phyloP scores from a whole-genome alignment of 2,797 vertebrate species.

The Kryptopterus vitreolus region DNA sequence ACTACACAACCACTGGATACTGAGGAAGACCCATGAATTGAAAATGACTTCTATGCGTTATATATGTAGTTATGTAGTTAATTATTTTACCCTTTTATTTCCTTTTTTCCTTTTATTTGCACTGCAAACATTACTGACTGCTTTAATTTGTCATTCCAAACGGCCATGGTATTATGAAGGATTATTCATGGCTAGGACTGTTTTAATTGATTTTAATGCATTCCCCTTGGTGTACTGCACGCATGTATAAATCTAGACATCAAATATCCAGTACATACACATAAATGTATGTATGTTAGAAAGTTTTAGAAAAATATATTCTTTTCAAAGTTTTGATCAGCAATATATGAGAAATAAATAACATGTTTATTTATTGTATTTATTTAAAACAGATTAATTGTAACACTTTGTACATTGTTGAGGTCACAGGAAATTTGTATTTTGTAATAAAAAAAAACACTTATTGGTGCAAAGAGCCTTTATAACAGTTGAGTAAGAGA shows the following conservation, averaged over 20 bases:
- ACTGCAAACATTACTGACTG: too few relatives aligned
- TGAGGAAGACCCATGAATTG: constrained; percentile 57
- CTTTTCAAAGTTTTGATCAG: neutral
- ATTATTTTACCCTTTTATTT: too few relatives aligned
- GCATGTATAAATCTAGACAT: too few relatives aligned
- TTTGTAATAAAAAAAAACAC: neutral
- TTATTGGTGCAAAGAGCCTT: neutral
- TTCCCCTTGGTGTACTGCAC: too few relatives aligned
- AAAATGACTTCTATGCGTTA: neutral
- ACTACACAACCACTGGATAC: constrained; percentile 63
- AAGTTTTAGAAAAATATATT: neutral
- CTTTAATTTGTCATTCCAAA: too few relatives aligned
- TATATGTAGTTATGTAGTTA: neutral
- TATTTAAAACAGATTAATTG: neutral
- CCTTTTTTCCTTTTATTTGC: too few relatives aligned
- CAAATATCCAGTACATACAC: too few relatives aligned
- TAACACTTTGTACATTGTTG: neutral
- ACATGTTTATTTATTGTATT: constrained; percentile 39
- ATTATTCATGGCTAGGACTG: too few relatives aligned
- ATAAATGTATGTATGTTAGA: too few relatives aligned
- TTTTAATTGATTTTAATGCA: too few relatives aligned
- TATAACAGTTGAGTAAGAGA: neutral
- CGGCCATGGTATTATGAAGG: too few relatives aligned
- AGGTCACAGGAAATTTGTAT: neutral
- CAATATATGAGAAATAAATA: neutral